phyloP scores from a whole-genome alignment of 1,140 invertebrate species.

The Prorops nasuta region DNA sequence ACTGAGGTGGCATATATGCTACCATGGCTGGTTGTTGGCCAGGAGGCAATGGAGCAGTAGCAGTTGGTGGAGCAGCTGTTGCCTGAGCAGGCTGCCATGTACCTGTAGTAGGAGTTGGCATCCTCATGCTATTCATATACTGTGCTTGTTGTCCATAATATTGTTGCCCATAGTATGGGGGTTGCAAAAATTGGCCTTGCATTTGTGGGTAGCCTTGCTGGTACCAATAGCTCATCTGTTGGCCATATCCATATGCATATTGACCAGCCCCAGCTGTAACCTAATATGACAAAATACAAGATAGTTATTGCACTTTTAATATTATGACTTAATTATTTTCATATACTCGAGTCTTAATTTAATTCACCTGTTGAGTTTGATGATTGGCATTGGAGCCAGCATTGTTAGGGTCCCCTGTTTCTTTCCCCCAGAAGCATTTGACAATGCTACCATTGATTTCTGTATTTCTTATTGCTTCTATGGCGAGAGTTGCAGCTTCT shows the following conservation, averaged over 20 bases:
- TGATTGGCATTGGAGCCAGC: conserved; percentile 57
- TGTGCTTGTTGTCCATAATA: conserved; percentile 60
- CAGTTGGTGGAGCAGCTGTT: conserved; percentile 51
- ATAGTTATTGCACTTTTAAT: conserved; percentile 1
- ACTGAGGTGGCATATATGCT: conserved; percentile 74
- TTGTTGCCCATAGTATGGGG: conserved; percentile 56
- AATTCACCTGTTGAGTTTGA: conserved; percentile 57
- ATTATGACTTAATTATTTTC: not conserved
- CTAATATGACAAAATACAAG: conserved; percentile 21
- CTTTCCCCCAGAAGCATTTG: conserved; percentile 99
- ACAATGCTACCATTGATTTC: conserved; percentile 95
- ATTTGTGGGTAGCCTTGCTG: conserved; percentile 66
- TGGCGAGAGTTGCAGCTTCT: conserved; percentile 94
- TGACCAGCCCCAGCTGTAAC: conserved; percentile 59
- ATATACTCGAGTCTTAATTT: too few relatives aligned
- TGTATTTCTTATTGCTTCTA: conserved; percentile 94
- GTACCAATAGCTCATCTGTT: conserved; percentile 82
- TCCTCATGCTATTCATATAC: conserved; percentile 59
- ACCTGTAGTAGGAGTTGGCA: conserved; percentile 58
- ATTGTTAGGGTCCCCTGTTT: conserved; percentile 75
- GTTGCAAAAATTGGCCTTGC: conserved; percentile 54
- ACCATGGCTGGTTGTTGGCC: conserved; percentile 69
- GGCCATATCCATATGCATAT: conserved; percentile 68
- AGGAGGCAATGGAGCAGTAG: conserved; percentile 54
- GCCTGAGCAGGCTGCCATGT: conserved; percentile 58